Evolutionary conservation across 2,113 vertebrate species (phyloP).

Genomic region (Archocentrus centrarchus): DNA sequence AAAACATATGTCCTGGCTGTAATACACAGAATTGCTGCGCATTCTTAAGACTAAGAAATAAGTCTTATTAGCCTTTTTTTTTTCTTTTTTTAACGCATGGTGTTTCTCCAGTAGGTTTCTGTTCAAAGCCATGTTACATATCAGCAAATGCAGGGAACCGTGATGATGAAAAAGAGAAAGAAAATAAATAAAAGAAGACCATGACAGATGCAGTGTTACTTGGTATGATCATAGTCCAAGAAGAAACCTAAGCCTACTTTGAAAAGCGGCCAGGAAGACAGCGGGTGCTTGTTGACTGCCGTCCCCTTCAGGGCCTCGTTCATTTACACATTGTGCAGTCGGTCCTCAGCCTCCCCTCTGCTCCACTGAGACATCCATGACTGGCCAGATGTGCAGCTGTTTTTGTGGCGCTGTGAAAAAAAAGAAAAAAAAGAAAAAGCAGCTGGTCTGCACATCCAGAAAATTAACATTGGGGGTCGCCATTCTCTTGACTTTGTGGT

Average conservation of each 20-base stretch:
- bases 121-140: neutral
- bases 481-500: neutral
- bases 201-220: conserved; percentile 4
- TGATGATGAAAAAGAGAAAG: conserved; percentile 16
- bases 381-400: conserved; percentile 76
- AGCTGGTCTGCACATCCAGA: conserved; percentile 40
- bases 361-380: conserved; percentile 60
- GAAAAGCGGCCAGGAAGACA: conserved; percentile 65
- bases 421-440: conserved; percentile 38
- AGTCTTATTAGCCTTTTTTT: neutral
- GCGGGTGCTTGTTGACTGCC: conserved; percentile 60
- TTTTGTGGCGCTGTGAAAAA: conserved; percentile 57
- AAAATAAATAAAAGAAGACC: conserved; percentile 21
- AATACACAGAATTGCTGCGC: neutral
- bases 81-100: neutral
- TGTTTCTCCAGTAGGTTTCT: conserved; percentile 1
- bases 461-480: conserved; percentile 47
- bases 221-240: conserved; percentile 33
- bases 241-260: conserved; percentile 54
- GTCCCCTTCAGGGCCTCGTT: conserved; percentile 68
- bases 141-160: conserved; percentile 28
- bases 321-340: conserved; percentile 67
- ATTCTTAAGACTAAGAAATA: neutral
- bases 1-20: conserved; percentile 15
- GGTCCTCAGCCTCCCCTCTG: conserved; percentile 56